phyloP scores from a whole-genome alignment of 2,113 vertebrate species.

The Ceuthmochares aereus region DNA sequence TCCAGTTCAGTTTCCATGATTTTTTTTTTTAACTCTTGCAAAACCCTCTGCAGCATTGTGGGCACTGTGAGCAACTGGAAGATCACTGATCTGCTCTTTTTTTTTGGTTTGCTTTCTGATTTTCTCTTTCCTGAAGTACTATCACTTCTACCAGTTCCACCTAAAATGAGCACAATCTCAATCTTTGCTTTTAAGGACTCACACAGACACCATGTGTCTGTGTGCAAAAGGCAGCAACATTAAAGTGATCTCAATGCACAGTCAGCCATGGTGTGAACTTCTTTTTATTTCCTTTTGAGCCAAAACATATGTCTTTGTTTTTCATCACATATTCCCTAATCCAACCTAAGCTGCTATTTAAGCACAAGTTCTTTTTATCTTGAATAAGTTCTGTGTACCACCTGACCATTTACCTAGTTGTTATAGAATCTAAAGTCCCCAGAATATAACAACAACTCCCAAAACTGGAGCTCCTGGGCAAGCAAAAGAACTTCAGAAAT shows the following conservation, averaged over 20 bases:
- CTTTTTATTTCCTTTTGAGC: slow-evolving; percentile 34
- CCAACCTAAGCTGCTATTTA: neutral
- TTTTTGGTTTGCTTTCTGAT: neutral
- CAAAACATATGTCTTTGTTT: slow-evolving; percentile 40
- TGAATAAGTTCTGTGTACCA: slow-evolving; percentile 56
- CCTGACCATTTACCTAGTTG: neutral
- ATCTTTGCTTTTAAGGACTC: neutral
- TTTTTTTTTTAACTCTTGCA: neutral
- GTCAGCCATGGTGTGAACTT: neutral
- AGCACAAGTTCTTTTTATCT: neutral
- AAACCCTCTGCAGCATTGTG: neutral
- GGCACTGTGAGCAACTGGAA: rapidly evolving
- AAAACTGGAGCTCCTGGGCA: slow-evolving; percentile 24
- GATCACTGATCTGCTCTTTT: neutral
- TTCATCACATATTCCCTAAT: neutral
- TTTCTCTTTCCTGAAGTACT: neutral
- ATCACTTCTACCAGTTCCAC: neutral
- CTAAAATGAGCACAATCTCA: neutral
- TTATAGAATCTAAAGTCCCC: neutral
- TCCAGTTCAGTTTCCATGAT: neutral
- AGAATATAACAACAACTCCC: neutral
- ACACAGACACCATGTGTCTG: neutral
- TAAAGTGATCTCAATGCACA: neutral
- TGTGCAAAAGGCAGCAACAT: neutral
- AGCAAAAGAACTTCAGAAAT: slow-evolving; percentile 13